A percentile compares a stretch with the other conserved stretches of the same genome.
phyloP scores from a whole-genome alignment of 2,888 invertebrate genomes.

The Acrocera orbiculus region DNA sequence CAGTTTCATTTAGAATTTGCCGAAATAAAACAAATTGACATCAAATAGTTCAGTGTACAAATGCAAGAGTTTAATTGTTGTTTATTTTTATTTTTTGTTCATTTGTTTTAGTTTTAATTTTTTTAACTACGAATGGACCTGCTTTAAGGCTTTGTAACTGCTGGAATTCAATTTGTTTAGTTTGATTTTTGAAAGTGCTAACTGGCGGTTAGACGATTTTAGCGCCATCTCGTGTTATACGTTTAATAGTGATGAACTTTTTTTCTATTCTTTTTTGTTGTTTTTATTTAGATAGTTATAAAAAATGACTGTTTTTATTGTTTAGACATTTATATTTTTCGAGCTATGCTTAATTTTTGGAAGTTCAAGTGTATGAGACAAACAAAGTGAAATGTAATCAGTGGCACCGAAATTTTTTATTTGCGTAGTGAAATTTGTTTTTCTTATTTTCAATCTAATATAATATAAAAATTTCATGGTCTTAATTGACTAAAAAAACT shows the following conservation, averaged over 20 bases:
- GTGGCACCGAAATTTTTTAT: no score
- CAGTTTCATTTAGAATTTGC: slow-evolving; percentile 3
- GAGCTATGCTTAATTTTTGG: no score
- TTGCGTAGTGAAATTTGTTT: no score
- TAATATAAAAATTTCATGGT: no score
- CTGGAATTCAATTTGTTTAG: neutral
- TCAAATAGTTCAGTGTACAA: slow-evolving; percentile 1
- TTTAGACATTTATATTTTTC: no score
- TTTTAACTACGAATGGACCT: neutral
- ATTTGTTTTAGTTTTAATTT: neutral
- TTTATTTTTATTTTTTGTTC: neutral
- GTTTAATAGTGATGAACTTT: neutral
- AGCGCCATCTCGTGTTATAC: slow-evolving; percentile 5
- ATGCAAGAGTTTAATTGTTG: neutral
- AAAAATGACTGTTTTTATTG: no score
- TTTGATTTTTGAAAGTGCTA: slow-evolving; percentile 1
- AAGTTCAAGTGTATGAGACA: no score
- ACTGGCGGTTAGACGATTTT: slow-evolving; percentile 5
- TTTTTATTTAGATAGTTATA: neutral
- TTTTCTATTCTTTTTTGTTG: neutral
- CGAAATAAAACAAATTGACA: slow-evolving; percentile 1
- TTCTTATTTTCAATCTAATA: no score
- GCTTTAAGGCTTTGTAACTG: neutral
- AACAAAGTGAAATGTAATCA: no score
- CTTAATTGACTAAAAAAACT: no score